A percentile compares a stretch with the other conserved stretches of the same genome.
Conservation (phyloP, 2,888 invertebrate genomes). For the Mayetiola destructor region DNA sequence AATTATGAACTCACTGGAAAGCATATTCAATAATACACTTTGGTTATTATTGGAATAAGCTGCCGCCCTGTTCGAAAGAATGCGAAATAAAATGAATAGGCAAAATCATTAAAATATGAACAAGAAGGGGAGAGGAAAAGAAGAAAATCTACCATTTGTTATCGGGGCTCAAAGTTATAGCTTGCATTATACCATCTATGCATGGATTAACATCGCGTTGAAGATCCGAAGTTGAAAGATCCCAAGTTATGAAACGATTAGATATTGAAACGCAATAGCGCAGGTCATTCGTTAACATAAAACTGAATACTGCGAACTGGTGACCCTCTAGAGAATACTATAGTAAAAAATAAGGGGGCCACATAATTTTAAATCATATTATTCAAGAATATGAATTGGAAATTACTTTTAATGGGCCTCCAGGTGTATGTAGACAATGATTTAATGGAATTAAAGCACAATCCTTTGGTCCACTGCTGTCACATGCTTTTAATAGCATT, state of each 20-base stretch:
- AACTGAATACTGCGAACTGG: constrained; percentile 91
- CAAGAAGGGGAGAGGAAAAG: too few species aligned
- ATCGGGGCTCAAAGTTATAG: constrained; percentile 79
- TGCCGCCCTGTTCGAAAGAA: too few species aligned
- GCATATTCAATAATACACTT: constrained; percentile 76
- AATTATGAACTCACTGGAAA: constrained; percentile 82
- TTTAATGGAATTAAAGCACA: constrained; percentile 85
- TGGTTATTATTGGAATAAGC: constrained; percentile 94
- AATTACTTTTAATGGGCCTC: constrained; percentile 82
- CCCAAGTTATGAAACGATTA: constrained; percentile 94
- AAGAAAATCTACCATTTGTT: too few species aligned
- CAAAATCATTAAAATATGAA: too few species aligned
- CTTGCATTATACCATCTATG: constrained; percentile 93
- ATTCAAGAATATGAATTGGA: neutral
- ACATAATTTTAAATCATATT: neutral
- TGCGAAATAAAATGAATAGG: too few species aligned
- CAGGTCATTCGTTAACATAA: constrained; percentile 75
- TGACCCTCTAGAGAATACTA: constrained; percentile 95
- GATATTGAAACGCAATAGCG: constrained; percentile 92
- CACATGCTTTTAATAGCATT: constrained; percentile 79
- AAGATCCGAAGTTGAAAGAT: constrained; percentile 86
- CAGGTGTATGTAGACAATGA: constrained; percentile 96
- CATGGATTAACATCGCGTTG: constrained; percentile 85
- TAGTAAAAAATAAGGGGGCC: constrained; percentile 23
- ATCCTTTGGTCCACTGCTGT: constrained; percentile 71